These are phyloP conservation scores for Podocnemis expansa DNA, from an alignment of 2,113 vertebrate genomes.

Conservation along the genomic window DNA sequence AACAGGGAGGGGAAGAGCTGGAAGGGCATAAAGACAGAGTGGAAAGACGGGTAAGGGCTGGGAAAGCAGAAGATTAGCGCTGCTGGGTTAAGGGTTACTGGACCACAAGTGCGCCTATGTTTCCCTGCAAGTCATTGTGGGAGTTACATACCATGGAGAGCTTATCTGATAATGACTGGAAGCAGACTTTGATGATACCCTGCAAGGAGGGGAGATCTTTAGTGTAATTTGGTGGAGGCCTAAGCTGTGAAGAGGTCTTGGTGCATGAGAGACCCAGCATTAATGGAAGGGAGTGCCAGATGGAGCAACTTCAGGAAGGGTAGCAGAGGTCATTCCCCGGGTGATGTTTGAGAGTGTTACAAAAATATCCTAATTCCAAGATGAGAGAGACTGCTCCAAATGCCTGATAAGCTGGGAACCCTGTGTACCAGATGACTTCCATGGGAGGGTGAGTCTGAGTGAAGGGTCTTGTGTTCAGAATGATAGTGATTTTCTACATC, in stretches of 20 bases:
- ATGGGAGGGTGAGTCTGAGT: background rate
- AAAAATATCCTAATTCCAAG: background rate
- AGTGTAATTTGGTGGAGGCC: background rate
- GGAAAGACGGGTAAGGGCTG: background rate
- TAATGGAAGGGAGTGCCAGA: background rate
- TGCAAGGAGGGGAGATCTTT: background rate
- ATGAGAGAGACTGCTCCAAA: background rate
- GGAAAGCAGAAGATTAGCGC: background rate
- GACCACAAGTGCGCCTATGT: background rate
- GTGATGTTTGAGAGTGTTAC: background rate
- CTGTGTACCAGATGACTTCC: background rate
- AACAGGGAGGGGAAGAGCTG: background rate
- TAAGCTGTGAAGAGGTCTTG: background rate
- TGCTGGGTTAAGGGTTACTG: background rate
- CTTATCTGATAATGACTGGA: background rate
- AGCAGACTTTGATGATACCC: background rate
- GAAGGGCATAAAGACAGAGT: background rate
- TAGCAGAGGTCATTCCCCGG: background rate
- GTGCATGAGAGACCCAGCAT: too few species aligned
- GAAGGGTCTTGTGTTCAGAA: background rate
- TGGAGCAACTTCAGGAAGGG: background rate
- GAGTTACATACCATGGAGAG: background rate
- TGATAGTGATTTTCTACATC: background rate
- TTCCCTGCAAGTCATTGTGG: background rate
- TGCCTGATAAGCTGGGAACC: background rate